Evolutionary conservation across 2,113 vertebrate species (phyloP), one percentile per base, ranked within the genome.

Genomic region (Oreochromis tanganicae): DNA sequence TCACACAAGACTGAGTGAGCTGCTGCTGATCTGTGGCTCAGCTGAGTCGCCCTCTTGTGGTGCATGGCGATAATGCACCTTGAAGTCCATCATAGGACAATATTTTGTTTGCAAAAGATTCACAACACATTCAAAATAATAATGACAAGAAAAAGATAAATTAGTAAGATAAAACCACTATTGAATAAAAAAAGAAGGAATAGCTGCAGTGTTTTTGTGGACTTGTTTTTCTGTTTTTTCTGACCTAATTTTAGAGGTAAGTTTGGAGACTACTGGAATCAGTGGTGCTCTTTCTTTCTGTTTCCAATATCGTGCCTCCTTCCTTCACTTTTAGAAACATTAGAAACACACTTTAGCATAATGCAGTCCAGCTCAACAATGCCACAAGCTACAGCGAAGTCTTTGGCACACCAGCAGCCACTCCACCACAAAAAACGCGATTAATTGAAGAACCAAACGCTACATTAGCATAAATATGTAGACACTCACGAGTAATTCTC

Each of bases 31-130:
- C 59, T 86, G 41, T 82, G 78, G 66, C 66, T 90, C 78, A 84
- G 75, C 43, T 56, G 46, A 85, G 89, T 71, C 93, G 93, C 95
- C 96, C 94, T 91, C 96, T 91, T 82, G 95, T 95, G 96, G 95
- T 34, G 4, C 1, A 57, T 19, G 16, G 8, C 24, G 68, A 41
- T 9, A 56, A 19, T 17, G 19, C 3, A 19, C 43, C 0, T 78
- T 78, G 73, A 29, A 78, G 0, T 50, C 16, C 27, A 11, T n/a
- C 43, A 12, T 11, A 0, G 66, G n/a, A 73, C n/a, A 19, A 63
- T 34, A 19, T 68, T 57, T 41, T 46, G 29, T 75, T 27, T 2
- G 14, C 41, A 75, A 75, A 16, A 0, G 2, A 59, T 81, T 81
- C 9, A 24, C n/a, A 21, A 80, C 7, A 54, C 10, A 38, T 80